phyloP scores from a whole-genome alignment of 2,888 invertebrate genomes.

The Parnassius glacialis region DNA sequence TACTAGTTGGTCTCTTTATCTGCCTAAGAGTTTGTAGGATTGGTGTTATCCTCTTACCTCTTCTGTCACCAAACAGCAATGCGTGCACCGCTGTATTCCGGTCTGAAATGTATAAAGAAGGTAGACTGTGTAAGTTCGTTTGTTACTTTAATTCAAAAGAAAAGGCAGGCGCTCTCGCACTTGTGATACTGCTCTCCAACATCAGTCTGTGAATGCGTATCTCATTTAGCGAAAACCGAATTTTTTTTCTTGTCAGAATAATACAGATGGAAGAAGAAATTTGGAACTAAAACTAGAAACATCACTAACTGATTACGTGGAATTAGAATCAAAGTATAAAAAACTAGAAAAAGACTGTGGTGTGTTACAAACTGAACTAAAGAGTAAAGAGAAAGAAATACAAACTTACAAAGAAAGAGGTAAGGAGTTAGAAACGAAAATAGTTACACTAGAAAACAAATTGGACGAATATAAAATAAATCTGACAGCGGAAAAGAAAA shows the following conservation, averaged over 20 bases:
- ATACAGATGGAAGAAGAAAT: constrained; percentile 75
- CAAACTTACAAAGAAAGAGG: constrained; percentile 61
- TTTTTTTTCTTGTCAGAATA: constrained; percentile 41
- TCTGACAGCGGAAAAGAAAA: constrained; percentile 57
- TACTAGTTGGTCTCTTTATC: no score
- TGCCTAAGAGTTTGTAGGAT: no score
- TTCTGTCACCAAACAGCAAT: no score
- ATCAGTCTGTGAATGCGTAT: no score
- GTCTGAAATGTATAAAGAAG: no score
- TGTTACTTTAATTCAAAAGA: no score
- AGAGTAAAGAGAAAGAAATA: constrained; percentile 70
- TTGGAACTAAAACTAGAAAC: constrained; percentile 79
- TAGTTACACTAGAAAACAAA: constrained; percentile 46
- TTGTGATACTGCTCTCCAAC: no score
- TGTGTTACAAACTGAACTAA: constrained; percentile 50
- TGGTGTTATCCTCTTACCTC: no score
- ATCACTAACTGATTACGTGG: constrained; percentile 74
- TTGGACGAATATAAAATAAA: constrained; percentile 60
- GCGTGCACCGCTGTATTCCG: no score
- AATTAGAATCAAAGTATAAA: constrained; percentile 68
- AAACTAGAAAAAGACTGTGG: constrained; percentile 46
- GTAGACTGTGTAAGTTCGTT: no score
- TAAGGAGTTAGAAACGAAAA: constrained; percentile 50
- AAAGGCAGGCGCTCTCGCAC: no score
- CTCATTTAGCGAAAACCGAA: no score